Evolutionary conservation across 2,888 invertebrate genomes (phyloP).

Genomic region (Papilio gigon): DNA sequence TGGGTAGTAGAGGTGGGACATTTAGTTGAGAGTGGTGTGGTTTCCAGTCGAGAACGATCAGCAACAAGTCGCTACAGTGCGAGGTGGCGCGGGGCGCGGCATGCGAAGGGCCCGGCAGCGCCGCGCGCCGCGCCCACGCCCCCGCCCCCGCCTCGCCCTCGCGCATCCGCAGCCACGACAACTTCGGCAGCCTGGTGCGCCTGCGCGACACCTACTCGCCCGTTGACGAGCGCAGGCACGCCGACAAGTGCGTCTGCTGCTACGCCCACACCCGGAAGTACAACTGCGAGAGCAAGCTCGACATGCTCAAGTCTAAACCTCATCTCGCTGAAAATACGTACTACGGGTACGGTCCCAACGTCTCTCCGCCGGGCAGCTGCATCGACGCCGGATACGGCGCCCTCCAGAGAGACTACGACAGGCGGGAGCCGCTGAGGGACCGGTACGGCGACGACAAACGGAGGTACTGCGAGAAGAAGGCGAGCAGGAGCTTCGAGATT

Average conservation of each 20-base stretch:
- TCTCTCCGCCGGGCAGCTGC: conserved; percentile 56
- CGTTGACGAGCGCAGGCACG: conserved; percentile 45
- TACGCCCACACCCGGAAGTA: conserved; percentile 47
- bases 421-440: conserved; percentile 46
- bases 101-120: conserved; percentile 56
- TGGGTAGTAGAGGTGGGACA: background rate
- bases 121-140: conserved; percentile 52
- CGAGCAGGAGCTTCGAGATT: conserved; percentile 69
- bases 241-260: conserved; percentile 53
- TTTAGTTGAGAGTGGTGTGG: background rate
- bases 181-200: conserved; percentile 51
- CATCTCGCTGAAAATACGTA: conserved; percentile 52
- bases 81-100: conserved; percentile 57
- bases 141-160: conserved; percentile 56
- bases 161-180: conserved; percentile 63
- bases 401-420: conserved; percentile 52
- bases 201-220: conserved; percentile 53
- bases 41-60: conserved; percentile 65
- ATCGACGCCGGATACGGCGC: conserved; percentile 52
- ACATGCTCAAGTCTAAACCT: conserved; percentile 54
- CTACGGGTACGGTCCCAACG: conserved; percentile 55
- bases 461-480: conserved; percentile 61
- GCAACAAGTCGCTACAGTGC: conserved; percentile 75
- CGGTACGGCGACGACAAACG: conserved; percentile 59
- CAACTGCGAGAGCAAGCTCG: conserved; percentile 61